Conservation (phyloP, 2,113 vertebrate genomes). For the Xyrauchen texanus region DNA sequence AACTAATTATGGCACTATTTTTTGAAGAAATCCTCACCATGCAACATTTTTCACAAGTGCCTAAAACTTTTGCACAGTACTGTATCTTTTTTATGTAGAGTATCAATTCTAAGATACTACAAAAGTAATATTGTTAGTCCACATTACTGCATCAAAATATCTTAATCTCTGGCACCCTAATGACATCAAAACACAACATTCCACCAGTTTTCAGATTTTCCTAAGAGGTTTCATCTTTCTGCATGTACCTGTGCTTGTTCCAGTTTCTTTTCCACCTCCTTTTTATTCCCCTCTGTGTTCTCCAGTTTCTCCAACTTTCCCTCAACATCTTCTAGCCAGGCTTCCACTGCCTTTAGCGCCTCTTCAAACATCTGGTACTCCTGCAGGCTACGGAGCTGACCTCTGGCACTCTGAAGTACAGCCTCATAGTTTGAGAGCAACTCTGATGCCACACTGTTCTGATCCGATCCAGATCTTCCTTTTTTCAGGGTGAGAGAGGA, state of each 20-base stretch:
- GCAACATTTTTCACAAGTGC: no score
- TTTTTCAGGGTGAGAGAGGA: constrained; percentile 84
- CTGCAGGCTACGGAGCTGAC: constrained; percentile 81
- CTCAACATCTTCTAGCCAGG: constrained; percentile 86
- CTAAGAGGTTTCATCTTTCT: background rate
- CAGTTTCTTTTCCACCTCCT: constrained; percentile 80
- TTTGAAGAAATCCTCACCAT: no score
- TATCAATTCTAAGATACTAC: no score
- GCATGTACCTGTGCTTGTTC: constrained; percentile 84
- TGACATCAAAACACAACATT: no score
- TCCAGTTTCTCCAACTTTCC: constrained; percentile 80
- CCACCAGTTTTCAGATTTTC: background rate
- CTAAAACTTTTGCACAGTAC: no score
- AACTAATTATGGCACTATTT: no score
- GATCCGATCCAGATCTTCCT: constrained; percentile 77
- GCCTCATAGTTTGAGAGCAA: constrained; percentile 84
- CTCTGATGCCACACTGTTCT: constrained; percentile 73
- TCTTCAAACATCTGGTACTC: constrained; percentile 89
- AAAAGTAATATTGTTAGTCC: background rate
- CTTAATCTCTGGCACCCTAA: no score
- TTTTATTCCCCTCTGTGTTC: constrained; percentile 85
- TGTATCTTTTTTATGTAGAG: no score
- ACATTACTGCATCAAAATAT: background rate
- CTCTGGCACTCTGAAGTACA: constrained; percentile 80
- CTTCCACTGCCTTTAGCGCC: constrained; percentile 83